Base-by-base conservation (phyloP, 2,888 invertebrate genomes). In the Sepiola atlantica region DNA sequence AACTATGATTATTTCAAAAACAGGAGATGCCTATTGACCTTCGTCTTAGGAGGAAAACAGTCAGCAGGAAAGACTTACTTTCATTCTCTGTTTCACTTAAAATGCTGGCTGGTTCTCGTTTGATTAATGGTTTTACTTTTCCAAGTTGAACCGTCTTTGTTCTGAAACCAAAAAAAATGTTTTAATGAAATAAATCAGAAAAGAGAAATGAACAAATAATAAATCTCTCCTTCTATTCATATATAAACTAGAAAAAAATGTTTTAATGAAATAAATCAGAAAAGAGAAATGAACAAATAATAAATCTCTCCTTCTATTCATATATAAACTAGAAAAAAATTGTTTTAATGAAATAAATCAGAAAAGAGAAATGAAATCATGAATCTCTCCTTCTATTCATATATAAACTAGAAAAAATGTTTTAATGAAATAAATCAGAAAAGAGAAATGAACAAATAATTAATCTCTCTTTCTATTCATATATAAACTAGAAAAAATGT, bases 21-120 rank as follows among this genome's bases (percentile, higher is more conserved):
- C 45, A 8, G 4, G 45, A 4, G 45, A 45, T 45, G 45, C 45
- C 45, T 45, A n/a, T 45, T 45, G 45, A 45, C 45, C n/a, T n/a
- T 45, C 2, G 45, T 45, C 8, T 45, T 45, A 45, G 45, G 8
- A 45, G 45, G 2, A 45, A 45, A 45, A 45, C 45, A 8, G 45
- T 45, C 45, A 45, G 45, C 45, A 45, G 8, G 8, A 45, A 8
- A 8, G 35, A 54, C 92, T 92, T 92, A 92, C 92, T 54, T 92
- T 92, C 54, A 92, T 92, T 92, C 35, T 92, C 45, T 24, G 28
- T 45, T 35, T 92, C 92, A 92, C 45, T 54, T 28, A 92, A 92
- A 92, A 92, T 45, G 28, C 6, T n/a, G 54, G 92, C 14, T 54
- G 92, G 18, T 21, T 54, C 92, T 54, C 10, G 1, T 24, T 92